These are phyloP conservation scores for Allophyes oxyacanthae DNA, from an alignment of 2,888 invertebrate species.

Conservation along the genomic window DNA sequence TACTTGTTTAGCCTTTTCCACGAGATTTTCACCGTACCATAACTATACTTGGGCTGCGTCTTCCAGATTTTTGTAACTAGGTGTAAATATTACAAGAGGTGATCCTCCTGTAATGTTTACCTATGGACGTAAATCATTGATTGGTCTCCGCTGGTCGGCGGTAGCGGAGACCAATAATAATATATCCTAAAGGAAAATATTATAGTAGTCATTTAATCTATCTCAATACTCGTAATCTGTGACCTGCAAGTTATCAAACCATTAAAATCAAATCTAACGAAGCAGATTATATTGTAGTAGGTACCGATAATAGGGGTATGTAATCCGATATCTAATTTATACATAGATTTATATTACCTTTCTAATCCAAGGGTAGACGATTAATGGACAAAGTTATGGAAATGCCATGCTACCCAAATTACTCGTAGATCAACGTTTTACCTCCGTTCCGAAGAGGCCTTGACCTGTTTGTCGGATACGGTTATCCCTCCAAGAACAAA, in stretches of 20 bases:
- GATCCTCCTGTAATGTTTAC: too few species aligned
- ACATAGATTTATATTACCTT: conserved; percentile 27
- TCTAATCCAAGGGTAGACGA: conserved; percentile 31
- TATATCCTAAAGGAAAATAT: too few species aligned
- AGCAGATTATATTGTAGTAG: conserved; percentile 6
- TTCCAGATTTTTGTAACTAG: too few species aligned
- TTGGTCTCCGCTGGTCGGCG: too few species aligned
- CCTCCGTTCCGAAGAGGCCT: conserved; percentile 31
- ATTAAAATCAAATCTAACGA: conserved; percentile 7
- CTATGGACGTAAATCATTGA: too few species aligned
- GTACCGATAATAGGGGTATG: conserved; percentile 9
- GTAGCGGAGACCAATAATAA: too few species aligned
- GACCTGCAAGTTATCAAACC: not conserved
- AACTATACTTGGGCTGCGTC: too few species aligned
- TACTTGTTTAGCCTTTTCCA: too few species aligned
- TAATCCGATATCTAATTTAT: conserved; percentile 33
- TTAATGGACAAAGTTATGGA: conserved; percentile 50
- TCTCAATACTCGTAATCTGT: too few species aligned
- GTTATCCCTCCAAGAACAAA: conserved; percentile 22
- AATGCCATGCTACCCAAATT: conserved; percentile 45
- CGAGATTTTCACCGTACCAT: too few species aligned
- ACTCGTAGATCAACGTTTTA: conserved; percentile 45
- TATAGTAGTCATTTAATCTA: too few species aligned
- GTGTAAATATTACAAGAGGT: too few species aligned
- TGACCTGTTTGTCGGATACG: conserved; percentile 41